These are phyloP conservation scores for Lutra lutra DNA, from an alignment of 2,797 vertebrate genomes.

Conservation along the genomic window DNA sequence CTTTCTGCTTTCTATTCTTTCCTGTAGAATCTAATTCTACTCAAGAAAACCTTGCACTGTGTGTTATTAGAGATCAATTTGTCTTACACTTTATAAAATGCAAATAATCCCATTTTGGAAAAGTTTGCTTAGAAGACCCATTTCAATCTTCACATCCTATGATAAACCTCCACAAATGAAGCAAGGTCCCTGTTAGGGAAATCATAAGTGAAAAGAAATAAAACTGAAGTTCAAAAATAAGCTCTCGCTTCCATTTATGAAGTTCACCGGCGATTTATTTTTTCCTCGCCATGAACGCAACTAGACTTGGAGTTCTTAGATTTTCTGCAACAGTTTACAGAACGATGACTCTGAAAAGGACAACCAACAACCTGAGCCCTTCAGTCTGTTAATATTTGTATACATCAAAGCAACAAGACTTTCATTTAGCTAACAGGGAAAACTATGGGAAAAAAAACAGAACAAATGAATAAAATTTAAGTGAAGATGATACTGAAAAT, in stretches of 20 bases:
- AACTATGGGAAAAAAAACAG: neutral
- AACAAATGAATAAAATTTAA: constrained; percentile 8
- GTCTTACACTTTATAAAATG: constrained; percentile 24
- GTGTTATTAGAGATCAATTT: neutral
- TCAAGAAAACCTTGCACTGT: neutral
- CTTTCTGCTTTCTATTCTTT: constrained; percentile 18
- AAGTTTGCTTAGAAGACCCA: neutral
- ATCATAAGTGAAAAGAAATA: constrained; percentile 23
- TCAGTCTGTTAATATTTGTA: constrained; percentile 70
- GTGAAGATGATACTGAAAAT: constrained; percentile 38
- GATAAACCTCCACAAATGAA: constrained; percentile 23
- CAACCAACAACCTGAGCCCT: constrained; percentile 42
- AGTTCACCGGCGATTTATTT: constrained; percentile 77
- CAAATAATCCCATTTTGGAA: constrained; percentile 40
- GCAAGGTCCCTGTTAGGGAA: constrained; percentile 46
- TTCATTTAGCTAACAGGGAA: constrained; percentile 71
- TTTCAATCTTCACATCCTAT: constrained; percentile 38
- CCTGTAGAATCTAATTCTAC: neutral
- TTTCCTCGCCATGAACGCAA: constrained; percentile 69
- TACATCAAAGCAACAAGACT: constrained; percentile 70
- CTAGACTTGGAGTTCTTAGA: constrained; percentile 67
- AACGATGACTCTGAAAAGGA: constrained; percentile 71
- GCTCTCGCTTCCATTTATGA: constrained; percentile 37
- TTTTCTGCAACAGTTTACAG: constrained; percentile 67
- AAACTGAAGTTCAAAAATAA: constrained; percentile 61